phyloP scores from a whole-genome alignment of 1,140 invertebrate genomes.

The Trichonephila clavipes region DNA sequence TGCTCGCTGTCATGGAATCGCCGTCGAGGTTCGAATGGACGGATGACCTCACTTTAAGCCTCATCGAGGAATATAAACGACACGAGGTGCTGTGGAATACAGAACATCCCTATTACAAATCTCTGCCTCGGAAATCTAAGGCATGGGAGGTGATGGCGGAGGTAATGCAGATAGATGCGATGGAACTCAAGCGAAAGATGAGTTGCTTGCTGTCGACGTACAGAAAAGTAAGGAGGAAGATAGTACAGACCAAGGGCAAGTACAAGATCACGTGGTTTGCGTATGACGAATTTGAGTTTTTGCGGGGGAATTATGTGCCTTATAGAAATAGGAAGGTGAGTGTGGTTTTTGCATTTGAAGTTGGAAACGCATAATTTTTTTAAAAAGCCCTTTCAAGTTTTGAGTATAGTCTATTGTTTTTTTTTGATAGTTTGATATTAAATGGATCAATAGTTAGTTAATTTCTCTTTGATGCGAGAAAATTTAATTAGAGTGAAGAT shows the following conservation, averaged over 20 bases:
- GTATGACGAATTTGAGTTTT: not conserved
- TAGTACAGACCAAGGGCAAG: not conserved
- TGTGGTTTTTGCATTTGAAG: not conserved
- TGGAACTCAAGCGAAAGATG: not conserved
- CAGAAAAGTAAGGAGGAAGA: not conserved
- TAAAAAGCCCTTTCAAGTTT: too few relatives aligned
- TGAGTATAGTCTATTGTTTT: too few relatives aligned
- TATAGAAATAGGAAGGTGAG: not conserved
- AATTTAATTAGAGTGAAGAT: too few relatives aligned
- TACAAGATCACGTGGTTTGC: slow-evolving; percentile 2
- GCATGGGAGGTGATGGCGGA: not conserved
- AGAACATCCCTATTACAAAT: not conserved
- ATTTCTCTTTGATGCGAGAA: too few relatives aligned
- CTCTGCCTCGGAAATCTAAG: not conserved
- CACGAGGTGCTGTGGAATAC: not conserved
- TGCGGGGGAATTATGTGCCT: not conserved
- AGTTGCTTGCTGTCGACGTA: not conserved
- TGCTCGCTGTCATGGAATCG: not conserved
- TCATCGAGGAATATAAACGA: not conserved
- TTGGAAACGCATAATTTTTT: too few relatives aligned
- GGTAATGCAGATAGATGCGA: not conserved
- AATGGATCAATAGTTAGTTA: too few relatives aligned
- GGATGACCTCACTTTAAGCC: not conserved
- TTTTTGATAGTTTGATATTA: too few relatives aligned
- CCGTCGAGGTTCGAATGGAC: not conserved